Percentiles rank a stretch among this genome's conserved stretches.
Conservation (phyloP, 2,888 invertebrate species). For the Sinohyriopsis cumingii region DNA sequence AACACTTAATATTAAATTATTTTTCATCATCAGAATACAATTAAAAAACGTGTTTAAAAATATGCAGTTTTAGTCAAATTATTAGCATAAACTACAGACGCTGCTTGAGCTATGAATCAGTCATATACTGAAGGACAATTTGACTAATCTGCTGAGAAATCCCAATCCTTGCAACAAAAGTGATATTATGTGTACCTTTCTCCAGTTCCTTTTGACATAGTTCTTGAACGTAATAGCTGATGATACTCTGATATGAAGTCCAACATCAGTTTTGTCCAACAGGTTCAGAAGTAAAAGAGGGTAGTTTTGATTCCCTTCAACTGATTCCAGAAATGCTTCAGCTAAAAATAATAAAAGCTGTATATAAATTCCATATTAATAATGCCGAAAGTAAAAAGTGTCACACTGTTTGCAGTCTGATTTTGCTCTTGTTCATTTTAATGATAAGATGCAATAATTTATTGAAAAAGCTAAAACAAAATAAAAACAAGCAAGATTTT, state of each 20-base stretch:
- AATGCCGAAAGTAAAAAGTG: background rate
- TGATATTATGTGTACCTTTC: constrained; percentile 52
- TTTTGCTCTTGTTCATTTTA: background rate
- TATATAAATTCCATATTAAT: background rate
- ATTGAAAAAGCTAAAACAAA: background rate
- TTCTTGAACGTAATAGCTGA: constrained; percentile 97
- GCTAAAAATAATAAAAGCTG: constrained; percentile 76
- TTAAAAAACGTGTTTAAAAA: too few species aligned
- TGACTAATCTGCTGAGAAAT: background rate
- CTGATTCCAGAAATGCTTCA: constrained; percentile 91
- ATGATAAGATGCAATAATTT: background rate
- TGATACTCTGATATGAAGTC: constrained; percentile 87
- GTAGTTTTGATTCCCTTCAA: constrained; percentile 93
- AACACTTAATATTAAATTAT: too few species aligned
- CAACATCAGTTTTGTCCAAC: constrained; percentile 82
- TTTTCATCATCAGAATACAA: too few species aligned
- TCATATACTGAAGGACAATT: background rate
- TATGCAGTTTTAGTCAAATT: too few species aligned
- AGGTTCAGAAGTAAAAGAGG: constrained; percentile 88
- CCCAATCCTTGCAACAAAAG: background rate
- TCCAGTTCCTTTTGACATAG: constrained; percentile 96
- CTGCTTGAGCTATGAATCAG: background rate
- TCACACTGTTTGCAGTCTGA: background rate
- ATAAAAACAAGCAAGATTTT: background rate
- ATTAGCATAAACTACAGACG: too few species aligned